phyloP scores from a whole-genome alignment of 2,797 vertebrate species.

The Xenopus petersii region DNA sequence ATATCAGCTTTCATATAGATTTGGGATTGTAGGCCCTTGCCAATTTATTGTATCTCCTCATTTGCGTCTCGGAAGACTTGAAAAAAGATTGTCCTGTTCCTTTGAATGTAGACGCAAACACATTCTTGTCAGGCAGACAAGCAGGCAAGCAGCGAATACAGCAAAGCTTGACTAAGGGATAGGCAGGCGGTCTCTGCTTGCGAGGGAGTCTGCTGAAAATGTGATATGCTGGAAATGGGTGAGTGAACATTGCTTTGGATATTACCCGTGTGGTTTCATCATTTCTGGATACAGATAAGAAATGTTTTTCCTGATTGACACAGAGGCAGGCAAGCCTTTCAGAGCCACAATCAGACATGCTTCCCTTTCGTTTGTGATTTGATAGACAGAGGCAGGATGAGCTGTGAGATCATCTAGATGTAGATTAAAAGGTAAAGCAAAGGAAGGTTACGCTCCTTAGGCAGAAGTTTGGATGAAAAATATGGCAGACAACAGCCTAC shows the following conservation, averaged over 20 bases:
- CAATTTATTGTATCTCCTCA: background rate
- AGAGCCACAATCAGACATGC: conserved; percentile 44
- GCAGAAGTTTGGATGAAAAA: conserved; percentile 21
- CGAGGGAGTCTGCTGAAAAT: conserved; percentile 30
- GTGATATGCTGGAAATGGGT: conserved; percentile 32
- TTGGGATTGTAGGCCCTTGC: too few species aligned
- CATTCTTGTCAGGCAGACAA: conserved; percentile 15
- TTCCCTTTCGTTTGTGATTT: conserved; percentile 26
- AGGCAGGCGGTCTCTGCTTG: conserved; percentile 19
- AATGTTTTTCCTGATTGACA: conserved; percentile 47
- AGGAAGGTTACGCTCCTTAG: conserved; percentile 28
- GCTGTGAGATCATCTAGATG: conserved; percentile 28
- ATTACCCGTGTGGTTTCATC: conserved; percentile 47
- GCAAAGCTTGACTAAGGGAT: conserved; percentile 9
- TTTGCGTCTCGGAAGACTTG: background rate
- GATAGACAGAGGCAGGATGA: conserved; percentile 34
- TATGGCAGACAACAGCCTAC: conserved; percentile 10
- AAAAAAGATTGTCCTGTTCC: background rate
- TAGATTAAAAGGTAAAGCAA: conserved; percentile 38
- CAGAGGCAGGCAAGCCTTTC: conserved; percentile 36
- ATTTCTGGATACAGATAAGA: conserved; percentile 45
- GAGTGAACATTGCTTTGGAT: conserved; percentile 42
- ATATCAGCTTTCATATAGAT: too few species aligned
- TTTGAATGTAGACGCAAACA: conserved; percentile 2
- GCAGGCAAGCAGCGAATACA: conserved; percentile 2